Percentiles rank a stretch among this genome's conserved stretches.
phyloP scores from a whole-genome alignment of 2,888 invertebrate genomes.

The Nephrotoma guestfalica region DNA sequence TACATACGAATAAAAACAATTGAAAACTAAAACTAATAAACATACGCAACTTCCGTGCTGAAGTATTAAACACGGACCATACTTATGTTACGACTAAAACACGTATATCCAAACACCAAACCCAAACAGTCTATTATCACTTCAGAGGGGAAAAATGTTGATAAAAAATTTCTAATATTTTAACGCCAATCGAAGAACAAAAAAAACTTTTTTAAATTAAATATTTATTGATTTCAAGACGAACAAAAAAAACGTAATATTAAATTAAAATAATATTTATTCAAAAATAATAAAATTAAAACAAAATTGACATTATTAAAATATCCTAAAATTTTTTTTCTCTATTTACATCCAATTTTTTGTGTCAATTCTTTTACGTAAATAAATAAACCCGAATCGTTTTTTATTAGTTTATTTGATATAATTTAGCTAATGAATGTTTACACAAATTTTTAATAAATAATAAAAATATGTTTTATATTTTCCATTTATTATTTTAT shows the following conservation, averaged over 20 bases:
- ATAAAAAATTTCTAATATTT: neutral
- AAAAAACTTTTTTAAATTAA: neutral
- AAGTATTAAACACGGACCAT: neutral
- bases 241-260: neutral
- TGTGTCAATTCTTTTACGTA: neutral
- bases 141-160: neutral
- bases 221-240: neutral
- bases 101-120: neutral
- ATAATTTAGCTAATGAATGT: neutral
- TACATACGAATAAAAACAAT: neutral
- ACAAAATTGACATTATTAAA: neutral
- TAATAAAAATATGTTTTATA: neutral
- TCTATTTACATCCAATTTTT: neutral
- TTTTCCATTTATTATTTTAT: neutral
- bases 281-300: neutral
- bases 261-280: neutral
- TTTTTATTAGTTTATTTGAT: neutral
- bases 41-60: neutral
- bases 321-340: neutral
- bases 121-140: neutral
- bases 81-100: neutral
- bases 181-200: neutral
- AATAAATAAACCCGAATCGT: neutral
- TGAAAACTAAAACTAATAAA: neutral
- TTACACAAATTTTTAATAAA: neutral